A percentile compares a stretch with the other conserved stretches of the same genome.
These are phyloP conservation scores for Drosophila parvula DNA, from an alignment of 1,140 invertebrate genomes.

Conservation along the genomic window DNA sequence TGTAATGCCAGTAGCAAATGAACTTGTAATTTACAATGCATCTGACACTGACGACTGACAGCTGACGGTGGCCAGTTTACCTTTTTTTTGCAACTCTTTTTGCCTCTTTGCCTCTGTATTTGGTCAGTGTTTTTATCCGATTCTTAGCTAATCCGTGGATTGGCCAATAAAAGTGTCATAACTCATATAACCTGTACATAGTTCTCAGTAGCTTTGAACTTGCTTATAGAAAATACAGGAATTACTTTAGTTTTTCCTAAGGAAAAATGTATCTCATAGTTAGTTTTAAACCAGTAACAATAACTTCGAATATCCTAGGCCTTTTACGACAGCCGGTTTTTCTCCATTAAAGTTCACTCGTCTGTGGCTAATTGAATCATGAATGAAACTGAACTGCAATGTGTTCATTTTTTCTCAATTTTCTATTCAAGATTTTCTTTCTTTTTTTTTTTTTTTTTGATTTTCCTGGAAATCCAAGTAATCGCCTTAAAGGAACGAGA, in stretches of 20 bases:
- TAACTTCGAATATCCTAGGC: slow-evolving; percentile 12
- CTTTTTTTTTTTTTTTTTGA: not conserved
- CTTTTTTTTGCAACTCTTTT: not conserved
- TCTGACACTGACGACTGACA: slow-evolving; percentile 79
- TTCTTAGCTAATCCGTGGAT: slow-evolving; percentile 11
- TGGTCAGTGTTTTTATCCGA: not conserved
- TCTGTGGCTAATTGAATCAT: slow-evolving; percentile 76
- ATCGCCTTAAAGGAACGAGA: slow-evolving; percentile 53
- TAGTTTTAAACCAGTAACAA: not conserved
- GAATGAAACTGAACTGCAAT: slow-evolving; percentile 66
- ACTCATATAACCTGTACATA: not conserved
- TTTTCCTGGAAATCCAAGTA: slow-evolving; percentile 55
- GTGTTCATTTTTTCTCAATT: slow-evolving; percentile 41
- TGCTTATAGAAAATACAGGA: no score
- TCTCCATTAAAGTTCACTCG: slow-evolving; percentile 52
- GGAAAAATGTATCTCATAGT: not conserved
- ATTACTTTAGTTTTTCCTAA: not conserved
- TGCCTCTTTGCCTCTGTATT: not conserved
- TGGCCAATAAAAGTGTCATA: not conserved
- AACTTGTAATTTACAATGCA: slow-evolving; percentile 78
- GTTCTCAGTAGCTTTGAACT: not conserved
- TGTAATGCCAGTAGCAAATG: slow-evolving; percentile 76
- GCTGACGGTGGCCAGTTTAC: slow-evolving; percentile 27
- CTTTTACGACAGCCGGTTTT: slow-evolving; percentile 18
- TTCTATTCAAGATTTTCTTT: slow-evolving; percentile 4